Conservation (phyloP, 1,140 invertebrate genomes). For the Uloborus diversus region DNA sequence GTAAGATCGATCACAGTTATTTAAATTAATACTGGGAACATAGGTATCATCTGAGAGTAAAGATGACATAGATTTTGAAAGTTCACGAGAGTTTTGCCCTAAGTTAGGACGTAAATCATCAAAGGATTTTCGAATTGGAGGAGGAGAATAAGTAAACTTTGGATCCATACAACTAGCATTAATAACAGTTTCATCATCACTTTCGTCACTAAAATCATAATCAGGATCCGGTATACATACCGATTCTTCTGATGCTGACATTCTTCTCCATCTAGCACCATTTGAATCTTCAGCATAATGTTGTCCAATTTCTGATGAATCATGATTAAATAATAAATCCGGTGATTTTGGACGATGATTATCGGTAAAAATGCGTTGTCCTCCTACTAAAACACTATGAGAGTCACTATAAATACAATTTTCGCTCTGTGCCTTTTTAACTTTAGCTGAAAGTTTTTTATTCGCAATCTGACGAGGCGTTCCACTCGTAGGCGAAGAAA, state of each 20-base stretch:
- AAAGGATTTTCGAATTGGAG: conserved; percentile 21
- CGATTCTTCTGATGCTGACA: conserved; percentile 39
- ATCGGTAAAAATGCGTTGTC: conserved; percentile 46
- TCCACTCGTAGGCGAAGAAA: not conserved
- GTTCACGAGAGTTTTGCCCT: conserved; percentile 27
- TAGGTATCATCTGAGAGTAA: conserved; percentile 45
- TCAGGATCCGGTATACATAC: conserved; percentile 50
- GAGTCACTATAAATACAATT: conserved; percentile 43
- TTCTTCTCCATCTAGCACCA: conserved; percentile 11
- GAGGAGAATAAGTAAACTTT: conserved; percentile 45
- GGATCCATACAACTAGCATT: conserved; percentile 12
- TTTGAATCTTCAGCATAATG: not conserved
- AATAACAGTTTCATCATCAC: conserved; percentile 38
- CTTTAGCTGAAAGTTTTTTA: conserved; percentile 21
- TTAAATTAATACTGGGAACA: conserved; percentile 27
- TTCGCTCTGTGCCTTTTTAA: conserved; percentile 31
- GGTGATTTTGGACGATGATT: conserved; percentile 40
- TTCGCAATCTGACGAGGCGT: conserved; percentile 14
- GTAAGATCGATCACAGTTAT: conserved; percentile 10
- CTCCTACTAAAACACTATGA: conserved; percentile 39
- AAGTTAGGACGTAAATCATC: conserved; percentile 1
- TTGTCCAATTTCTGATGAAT: no score
- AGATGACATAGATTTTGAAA: conserved; percentile 53
- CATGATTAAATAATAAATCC: not conserved
- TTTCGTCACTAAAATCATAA: conserved; percentile 47